These are phyloP conservation scores for Hipposideros armiger DNA, from an alignment of 2,113 vertebrate species.

Conservation along the genomic window DNA sequence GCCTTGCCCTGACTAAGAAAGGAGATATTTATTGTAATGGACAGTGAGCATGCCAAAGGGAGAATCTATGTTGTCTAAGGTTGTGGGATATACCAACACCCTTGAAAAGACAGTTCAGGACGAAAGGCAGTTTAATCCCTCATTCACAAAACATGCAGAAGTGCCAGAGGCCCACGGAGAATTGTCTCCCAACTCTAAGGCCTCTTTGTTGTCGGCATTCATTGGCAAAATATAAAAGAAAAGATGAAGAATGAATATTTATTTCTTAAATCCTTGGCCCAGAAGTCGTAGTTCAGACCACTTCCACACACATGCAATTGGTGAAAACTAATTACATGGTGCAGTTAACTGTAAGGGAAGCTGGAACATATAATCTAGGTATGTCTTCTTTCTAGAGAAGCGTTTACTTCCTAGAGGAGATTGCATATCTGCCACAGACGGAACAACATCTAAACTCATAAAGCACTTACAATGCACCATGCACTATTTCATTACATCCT, in stretches of 20 bases:
- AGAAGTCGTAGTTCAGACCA: neutral
- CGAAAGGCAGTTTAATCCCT: neutral
- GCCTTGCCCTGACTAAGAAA: neutral
- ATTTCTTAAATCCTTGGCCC: neutral
- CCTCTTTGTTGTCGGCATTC: neutral
- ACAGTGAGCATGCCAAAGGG: neutral
- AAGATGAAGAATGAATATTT: neutral
- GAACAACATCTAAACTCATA: neutral
- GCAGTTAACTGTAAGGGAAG: neutral
- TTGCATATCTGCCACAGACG: neutral
- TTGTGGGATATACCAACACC: neutral
- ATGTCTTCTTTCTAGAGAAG: neutral
- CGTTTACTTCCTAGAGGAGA: neutral
- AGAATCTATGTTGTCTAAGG: neutral
- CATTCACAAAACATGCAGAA: neutral
- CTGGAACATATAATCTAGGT: neutral
- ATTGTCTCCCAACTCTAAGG: neutral
- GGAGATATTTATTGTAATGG: neutral
- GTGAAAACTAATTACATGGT: neutral
- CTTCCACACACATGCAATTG: neutral
- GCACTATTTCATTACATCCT: neutral
- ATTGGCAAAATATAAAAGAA: neutral
- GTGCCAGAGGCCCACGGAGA: neutral
- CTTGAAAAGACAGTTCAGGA: neutral
- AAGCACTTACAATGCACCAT: neutral